These are phyloP conservation scores for Strigops habroptila DNA, from an alignment of 2,113 vertebrate genomes.

Conservation along the genomic window DNA sequence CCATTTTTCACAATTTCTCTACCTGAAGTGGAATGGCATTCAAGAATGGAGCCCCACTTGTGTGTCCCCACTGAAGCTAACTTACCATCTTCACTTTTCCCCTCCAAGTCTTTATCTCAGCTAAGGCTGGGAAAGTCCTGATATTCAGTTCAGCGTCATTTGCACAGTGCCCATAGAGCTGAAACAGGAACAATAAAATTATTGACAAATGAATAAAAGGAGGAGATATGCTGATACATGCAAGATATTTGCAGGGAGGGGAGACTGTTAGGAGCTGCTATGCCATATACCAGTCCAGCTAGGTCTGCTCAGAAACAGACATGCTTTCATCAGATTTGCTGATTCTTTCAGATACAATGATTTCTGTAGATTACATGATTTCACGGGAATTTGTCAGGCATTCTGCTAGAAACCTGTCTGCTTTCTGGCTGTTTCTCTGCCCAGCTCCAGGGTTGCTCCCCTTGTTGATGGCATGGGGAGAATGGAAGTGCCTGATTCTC, in stretches of 20 bases:
- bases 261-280: neutral
- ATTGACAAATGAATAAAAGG: neutral
- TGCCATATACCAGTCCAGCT: neutral
- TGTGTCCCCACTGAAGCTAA: neutral
- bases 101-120: neutral
- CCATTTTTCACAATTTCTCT: neutral
- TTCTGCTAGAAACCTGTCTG: neutral
- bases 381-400: neutral
- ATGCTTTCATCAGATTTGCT: neutral
- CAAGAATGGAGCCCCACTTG: neutral
- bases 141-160: neutral
- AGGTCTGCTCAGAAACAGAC: neutral
- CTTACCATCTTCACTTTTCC: neutral
- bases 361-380: neutral
- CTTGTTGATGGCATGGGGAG: neutral
- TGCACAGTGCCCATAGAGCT: neutral
- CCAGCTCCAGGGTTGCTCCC: neutral
- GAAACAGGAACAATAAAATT: neutral
- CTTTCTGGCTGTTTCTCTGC: neutral
- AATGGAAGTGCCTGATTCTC: neutral
- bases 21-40: neutral
- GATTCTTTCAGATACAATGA: neutral
- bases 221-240: neutral
- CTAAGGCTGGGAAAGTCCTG: neutral
- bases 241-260: neutral